Evolutionary conservation across 1,140 invertebrate species (phyloP), one percentile per base, ranked within the genome.

Genomic region (Rhyzopertha dominica): DNA sequence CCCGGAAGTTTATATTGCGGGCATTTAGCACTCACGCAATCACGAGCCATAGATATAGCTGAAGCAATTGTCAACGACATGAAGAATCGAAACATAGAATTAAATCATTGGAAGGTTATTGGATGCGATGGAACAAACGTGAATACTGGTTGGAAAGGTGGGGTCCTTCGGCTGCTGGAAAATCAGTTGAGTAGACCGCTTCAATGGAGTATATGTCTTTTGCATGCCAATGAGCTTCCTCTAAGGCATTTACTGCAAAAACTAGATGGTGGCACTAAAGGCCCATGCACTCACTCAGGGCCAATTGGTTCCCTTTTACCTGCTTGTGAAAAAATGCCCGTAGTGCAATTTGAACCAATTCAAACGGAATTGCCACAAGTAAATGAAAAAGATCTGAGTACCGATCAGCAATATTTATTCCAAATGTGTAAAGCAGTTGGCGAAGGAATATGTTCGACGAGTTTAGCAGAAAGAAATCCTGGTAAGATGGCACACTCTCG

Each of bases 151-250:
- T 7, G 7, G n/a, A 7, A 26, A 26, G 24, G 24, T 26, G 24
- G 24, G 24, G 24, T 26, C 7, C 7, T 26, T 26, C 24, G 24
- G 24, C n/a, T 26, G 24, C 24, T 26, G n/a, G 24, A 26, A 26
- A 26, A 7, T 26, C 7, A n/a, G 7, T 26, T 26, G 7, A 26
- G n/a, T 26, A 26, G n/a, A 26, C 24, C 24, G n/a, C 24, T 26
- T 7, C 24, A 26, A n/a, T 26, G 24, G 24, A 26, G 24, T n/a
- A n/a, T 26, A n/a, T 26, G 24, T 26, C n/a, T 26, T 7, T 26
- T 26, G 24, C 24, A 26, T n/a, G 24, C 24, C n/a, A 26, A 26
- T n/a, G 24, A 26, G n/a, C n/a, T n/a, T n/a, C n/a, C n/a, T n/a
- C n/a, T n/a, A n/a, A n/a, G n/a, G n/a, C n/a, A n/a, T n/a, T 26